phyloP scores from a whole-genome alignment of 1,140 invertebrate genomes.

The Caenorhabditis brenneri region DNA sequence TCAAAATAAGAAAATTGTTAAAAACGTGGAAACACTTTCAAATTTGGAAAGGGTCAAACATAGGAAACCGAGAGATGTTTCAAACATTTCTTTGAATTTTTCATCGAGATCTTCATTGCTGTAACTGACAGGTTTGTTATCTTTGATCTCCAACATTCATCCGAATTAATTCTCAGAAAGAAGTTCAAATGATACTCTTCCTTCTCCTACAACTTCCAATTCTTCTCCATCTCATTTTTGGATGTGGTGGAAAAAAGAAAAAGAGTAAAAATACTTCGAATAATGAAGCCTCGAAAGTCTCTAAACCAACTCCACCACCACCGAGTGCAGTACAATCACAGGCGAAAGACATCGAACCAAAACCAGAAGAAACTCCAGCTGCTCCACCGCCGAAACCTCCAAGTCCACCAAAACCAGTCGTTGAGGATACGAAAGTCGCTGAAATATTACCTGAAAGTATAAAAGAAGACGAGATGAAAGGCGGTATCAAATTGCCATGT shows the following conservation, averaged over 20 bases:
- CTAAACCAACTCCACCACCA: neutral
- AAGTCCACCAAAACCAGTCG: neutral
- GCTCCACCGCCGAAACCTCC: neutral
- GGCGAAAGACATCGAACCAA: neutral
- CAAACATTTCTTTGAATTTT: no score
- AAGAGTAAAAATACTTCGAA: neutral
- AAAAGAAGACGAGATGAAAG: conserved; percentile 8
- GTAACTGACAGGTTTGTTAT: neutral
- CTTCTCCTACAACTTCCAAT: neutral
- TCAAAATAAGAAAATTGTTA: no score
- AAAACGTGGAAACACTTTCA: no score
- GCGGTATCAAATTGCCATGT: neutral
- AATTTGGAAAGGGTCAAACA: no score
- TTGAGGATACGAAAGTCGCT: neutral
- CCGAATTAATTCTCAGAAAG: neutral
- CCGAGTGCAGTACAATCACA: neutral
- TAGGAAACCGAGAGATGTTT: no score
- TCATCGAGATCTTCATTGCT: neutral
- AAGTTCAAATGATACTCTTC: conserved; percentile 38
- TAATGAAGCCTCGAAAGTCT: no score
- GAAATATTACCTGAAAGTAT: conserved; percentile 4
- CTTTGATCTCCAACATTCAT: no score
- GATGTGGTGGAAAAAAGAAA: conserved; percentile 10
- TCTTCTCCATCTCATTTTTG: neutral
- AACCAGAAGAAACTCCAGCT: neutral